phyloP scores from a whole-genome alignment of 2,797 vertebrate genomes.

The Scolopax bukidnonensis region DNA sequence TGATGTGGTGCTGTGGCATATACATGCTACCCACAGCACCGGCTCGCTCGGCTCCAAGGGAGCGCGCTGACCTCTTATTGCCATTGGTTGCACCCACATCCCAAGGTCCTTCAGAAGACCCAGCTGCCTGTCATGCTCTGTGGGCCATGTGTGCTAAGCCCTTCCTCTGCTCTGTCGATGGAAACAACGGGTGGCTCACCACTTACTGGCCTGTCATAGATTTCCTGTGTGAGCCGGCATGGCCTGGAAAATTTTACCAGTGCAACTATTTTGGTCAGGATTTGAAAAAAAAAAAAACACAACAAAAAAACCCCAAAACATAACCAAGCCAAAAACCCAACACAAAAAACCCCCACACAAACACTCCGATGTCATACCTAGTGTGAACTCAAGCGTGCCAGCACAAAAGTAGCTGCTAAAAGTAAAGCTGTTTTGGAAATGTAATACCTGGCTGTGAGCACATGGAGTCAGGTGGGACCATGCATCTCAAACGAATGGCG shows the following conservation, averaged over 20 bases:
- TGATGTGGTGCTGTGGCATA: neutral
- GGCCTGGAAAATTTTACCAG: constrained; percentile 36
- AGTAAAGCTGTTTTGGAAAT: neutral
- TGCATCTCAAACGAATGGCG: neutral
- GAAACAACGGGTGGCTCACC: neutral
- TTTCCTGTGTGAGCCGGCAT: neutral
- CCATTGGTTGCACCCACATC: rapidly evolving
- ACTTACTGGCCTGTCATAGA: neutral
- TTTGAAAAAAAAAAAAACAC: neutral
- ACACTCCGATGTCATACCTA: neutral
- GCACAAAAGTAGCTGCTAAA: neutral
- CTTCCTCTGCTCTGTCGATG: neutral
- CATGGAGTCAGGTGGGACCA: neutral
- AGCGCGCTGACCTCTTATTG: neutral
- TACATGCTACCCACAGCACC: neutral
- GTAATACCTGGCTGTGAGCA: neutral
- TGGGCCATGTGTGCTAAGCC: neutral
- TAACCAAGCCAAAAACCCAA: neutral
- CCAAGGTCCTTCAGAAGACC: neutral
- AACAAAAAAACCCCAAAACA: too few relatives aligned
- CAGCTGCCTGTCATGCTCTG: neutral
- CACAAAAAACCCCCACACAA: neutral
- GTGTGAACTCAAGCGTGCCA: neutral
- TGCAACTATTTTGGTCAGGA: neutral
- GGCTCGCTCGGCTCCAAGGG: rapidly evolving